phyloP scores from a whole-genome alignment of 2,113 vertebrate species.

The Chloroceryle aenea region DNA sequence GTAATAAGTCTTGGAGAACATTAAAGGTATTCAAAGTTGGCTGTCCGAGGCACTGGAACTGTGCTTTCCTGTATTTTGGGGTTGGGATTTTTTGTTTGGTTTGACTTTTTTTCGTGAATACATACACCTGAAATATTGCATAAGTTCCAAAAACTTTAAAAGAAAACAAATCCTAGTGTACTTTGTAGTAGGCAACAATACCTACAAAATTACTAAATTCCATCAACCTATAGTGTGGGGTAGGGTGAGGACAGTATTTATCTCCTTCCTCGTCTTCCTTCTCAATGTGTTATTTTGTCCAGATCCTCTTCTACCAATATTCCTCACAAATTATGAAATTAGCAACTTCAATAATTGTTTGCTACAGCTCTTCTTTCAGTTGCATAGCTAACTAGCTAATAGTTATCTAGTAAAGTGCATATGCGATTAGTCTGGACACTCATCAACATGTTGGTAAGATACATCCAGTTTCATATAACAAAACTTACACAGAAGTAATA shows the following conservation, averaged over 20 bases:
- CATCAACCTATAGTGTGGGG: no score
- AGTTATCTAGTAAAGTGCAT: background rate
- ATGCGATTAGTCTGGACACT: background rate
- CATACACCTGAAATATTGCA: background rate
- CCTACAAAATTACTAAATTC: no score
- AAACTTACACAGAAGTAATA: background rate
- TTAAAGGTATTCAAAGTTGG: background rate
- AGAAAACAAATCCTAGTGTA: no score
- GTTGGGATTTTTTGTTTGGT: background rate
- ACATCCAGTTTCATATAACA: background rate
- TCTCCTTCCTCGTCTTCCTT: background rate
- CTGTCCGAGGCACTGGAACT: background rate
- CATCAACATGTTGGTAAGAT: background rate
- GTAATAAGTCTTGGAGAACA: background rate
- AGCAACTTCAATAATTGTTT: background rate
- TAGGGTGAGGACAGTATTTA: background rate
- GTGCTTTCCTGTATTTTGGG: background rate
- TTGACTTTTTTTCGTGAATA: background rate
- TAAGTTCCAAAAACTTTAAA: no score
- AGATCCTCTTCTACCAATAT: background rate
- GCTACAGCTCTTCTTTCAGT: background rate
- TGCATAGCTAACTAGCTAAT: background rate
- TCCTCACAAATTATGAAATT: background rate
- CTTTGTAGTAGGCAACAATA: no score
- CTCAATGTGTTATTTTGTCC: background rate